Base-by-base conservation (phyloP, 2,888 invertebrate species). In the Pogonocherus hispidulus region DNA sequence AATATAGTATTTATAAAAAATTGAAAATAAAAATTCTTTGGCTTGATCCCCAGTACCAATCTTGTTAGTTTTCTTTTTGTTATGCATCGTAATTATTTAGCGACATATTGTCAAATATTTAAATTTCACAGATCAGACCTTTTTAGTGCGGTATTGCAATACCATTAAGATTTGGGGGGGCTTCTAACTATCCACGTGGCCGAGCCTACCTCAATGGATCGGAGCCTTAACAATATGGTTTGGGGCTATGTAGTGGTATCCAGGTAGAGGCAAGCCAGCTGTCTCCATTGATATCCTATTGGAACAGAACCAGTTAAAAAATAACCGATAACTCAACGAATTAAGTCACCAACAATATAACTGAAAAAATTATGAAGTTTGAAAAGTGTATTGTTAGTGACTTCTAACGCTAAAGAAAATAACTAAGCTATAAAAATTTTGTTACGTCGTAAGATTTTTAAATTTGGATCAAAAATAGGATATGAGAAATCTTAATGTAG, bases 251-350 rank as follows among this genome's bases (percentile, higher is more conserved):
- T 95, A 95, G 87, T 95, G 95, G 88, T 95, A 95, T 79, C 95
- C 94, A 72, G 94, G 93, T 89, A 95, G 92, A 82, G 95, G 94
- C 88, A 96, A 90, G 73, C 95, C 95, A 79, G 96, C 94, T 66
- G 96, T 96, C 90, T 96, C 96, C 94, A 96, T 94, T 70, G 95
- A 94, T 93, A 96, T 95, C 91, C 96, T 96, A 75, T 22, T 19
- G 66, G 74, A 72, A 71, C 47, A 69, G 27, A 69, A 22, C 37
- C 59, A 41, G 19, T 59, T 59, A 59, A 19, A 47, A 56, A 51
- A 9, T 4, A 27, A 20, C 5, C 32, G 32, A 19, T 14, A 9
- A 16, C 16, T 44, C 0, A 3, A 14, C 3, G 4, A 22, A 37
- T 32, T 32, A 62, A 62, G 51, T 32, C 60, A 62, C 51, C 49